Percentiles rank a stretch among this genome's conserved stretches.
Conservation (phyloP, 2,113 vertebrate genomes). For the Heliornis fulica region DNA sequence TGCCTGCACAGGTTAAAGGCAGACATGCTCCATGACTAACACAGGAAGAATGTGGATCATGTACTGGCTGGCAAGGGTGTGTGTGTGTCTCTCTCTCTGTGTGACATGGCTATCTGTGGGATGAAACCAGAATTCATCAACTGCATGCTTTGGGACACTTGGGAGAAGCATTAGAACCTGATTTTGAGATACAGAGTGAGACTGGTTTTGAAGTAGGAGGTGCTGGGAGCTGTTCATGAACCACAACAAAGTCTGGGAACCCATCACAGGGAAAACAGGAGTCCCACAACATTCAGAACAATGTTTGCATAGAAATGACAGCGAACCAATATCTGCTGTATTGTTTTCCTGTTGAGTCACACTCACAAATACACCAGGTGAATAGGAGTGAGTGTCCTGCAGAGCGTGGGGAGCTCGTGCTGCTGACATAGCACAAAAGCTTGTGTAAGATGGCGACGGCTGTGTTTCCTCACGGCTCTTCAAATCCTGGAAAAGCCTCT, state of each 20-base stretch:
- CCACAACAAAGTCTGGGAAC: neutral
- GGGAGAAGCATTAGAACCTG: neutral
- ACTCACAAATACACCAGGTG: neutral
- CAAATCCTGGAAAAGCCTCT: neutral
- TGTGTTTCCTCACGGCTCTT: neutral
- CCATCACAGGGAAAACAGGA: neutral
- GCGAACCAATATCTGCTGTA: neutral
- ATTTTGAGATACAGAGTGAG: neutral
- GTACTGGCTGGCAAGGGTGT: neutral
- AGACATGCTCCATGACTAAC: neutral
- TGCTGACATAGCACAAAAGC: neutral
- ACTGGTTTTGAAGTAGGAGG: neutral
- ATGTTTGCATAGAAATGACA: neutral
- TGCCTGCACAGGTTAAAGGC: neutral
- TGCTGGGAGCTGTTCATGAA: neutral
- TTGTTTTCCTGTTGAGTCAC: neutral
- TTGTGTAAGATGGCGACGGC: accelerated
- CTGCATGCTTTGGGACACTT: neutral
- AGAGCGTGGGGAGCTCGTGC: neutral
- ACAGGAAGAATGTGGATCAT: neutral
- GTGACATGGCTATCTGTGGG: neutral
- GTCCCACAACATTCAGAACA: neutral
- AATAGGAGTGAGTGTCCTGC: neutral
- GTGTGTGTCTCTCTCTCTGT: neutral
- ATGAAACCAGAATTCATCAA: neutral